A percentile compares a stretch with the other conserved stretches of the same genome.
These are phyloP conservation scores for Clarias pachynema DNA, from an alignment of 2,797 vertebrate genomes.

Conservation along the genomic window DNA sequence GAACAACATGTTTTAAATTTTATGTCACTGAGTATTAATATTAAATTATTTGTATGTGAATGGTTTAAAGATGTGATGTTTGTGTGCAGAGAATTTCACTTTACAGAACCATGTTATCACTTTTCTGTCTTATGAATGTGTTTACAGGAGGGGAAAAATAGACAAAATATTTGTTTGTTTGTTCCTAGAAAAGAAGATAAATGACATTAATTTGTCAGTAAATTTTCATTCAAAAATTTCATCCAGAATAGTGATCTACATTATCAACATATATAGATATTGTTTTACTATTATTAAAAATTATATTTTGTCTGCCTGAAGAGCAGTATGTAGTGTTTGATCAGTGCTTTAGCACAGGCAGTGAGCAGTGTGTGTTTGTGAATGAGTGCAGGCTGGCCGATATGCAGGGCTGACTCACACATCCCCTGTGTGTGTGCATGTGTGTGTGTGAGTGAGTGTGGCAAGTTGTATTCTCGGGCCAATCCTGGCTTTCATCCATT, in stretches of 20 bases:
- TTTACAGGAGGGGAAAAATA: background rate
- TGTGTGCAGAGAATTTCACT: background rate
- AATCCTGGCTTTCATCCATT: slow-evolving; percentile 82
- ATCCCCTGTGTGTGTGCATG: slow-evolving; percentile 57
- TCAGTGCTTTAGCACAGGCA: slow-evolving; percentile 44
- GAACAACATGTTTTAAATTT: background rate
- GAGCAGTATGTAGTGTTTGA: slow-evolving; percentile 10
- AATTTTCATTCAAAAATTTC: background rate
- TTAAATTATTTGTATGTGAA: background rate
- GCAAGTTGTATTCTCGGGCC: slow-evolving; percentile 62
- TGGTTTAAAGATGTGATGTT: background rate
- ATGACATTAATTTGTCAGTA: background rate
- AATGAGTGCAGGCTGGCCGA: slow-evolving; percentile 52
- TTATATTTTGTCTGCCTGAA: background rate
- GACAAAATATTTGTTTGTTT: background rate
- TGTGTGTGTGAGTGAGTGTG: slow-evolving; percentile 38
- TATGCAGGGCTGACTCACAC: slow-evolving; percentile 49
- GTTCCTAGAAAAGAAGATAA: background rate
- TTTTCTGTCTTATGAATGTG: background rate
- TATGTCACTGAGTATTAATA: slow-evolving; percentile 1
- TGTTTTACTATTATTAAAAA: no score
- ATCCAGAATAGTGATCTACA: background rate
- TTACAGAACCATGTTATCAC: background rate
- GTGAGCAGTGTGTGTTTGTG: slow-evolving; percentile 54
- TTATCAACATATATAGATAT: background rate